Conservation (phyloP, 2,888 invertebrate species). For the Craniophora ligustri region DNA sequence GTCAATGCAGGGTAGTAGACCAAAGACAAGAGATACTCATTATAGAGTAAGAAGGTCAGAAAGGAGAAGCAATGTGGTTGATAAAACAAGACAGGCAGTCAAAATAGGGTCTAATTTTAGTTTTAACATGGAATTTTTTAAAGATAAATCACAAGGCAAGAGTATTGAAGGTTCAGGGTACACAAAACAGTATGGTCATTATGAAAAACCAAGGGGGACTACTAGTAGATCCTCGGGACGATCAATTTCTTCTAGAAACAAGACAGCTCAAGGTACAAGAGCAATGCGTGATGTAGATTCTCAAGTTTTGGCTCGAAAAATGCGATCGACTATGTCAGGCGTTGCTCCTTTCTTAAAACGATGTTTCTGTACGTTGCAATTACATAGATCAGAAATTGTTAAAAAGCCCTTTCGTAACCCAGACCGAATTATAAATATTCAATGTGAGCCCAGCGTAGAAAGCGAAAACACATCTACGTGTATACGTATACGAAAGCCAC, state of each 20-base stretch:
- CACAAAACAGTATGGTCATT: conserved; percentile 5
- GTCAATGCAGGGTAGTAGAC: conserved; percentile 15
- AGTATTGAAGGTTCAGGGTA: conserved; percentile 7
- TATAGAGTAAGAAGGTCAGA: conserved; percentile 15
- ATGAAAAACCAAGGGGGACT: conserved; percentile 15
- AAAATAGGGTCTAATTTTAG: conserved; percentile 61
- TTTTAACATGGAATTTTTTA: conserved; percentile 62
- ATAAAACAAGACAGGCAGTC: conserved; percentile 48
- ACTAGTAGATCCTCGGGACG: conserved; percentile 23
- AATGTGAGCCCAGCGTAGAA: conserved; percentile 15
- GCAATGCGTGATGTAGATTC: conserved; percentile 42
- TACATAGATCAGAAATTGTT: conserved; percentile 32
- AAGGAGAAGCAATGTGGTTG: conserved; percentile 9
- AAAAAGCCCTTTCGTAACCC: conserved; percentile 13
- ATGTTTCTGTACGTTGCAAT: conserved; percentile 65
- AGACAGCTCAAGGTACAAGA: conserved; percentile 30
- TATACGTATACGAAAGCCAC: conserved; percentile 1
- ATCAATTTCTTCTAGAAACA: conserved; percentile 15
- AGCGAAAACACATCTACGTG: neutral
- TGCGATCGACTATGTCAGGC: conserved; percentile 43
- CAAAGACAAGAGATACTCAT: conserved; percentile 3
- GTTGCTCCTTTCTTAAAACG: conserved; percentile 55
- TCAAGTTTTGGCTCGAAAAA: conserved; percentile 43
- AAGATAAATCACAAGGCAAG: conserved; percentile 38
- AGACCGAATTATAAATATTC: conserved; percentile 15